These are phyloP conservation scores for Channa striata DNA, from an alignment of 2,797 vertebrate genomes.

Conservation along the genomic window DNA sequence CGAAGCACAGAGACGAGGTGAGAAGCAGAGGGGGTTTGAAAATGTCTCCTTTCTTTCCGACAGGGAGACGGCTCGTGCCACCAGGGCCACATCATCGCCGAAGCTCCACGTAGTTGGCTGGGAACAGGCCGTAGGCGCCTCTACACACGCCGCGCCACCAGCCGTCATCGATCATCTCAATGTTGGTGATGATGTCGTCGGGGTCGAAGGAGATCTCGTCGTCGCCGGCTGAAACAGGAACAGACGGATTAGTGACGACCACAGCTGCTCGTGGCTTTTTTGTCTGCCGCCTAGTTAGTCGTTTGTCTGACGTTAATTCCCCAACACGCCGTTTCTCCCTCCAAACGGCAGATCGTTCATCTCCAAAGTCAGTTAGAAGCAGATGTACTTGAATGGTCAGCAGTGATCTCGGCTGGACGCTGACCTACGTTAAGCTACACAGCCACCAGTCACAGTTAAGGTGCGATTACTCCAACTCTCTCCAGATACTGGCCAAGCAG, in stretches of 20 bases:
- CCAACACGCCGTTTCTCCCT: too few species aligned
- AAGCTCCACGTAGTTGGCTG: conserved; percentile 96
- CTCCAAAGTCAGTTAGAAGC: too few species aligned
- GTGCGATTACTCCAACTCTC: too few species aligned
- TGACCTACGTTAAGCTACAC: too few species aligned
- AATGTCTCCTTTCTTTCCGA: conserved; percentile 46
- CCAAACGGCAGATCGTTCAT: too few species aligned
- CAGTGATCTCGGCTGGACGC: too few species aligned
- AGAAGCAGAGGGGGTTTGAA: conserved; percentile 33
- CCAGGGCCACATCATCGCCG: conserved; percentile 81
- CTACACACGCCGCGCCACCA: conserved; percentile 97
- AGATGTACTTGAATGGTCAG: too few species aligned
- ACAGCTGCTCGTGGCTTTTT: not conserved
- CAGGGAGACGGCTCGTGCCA: conserved; percentile 27
- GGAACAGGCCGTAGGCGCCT: conserved; percentile 94
- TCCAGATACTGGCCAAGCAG: too few species aligned
- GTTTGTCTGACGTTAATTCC: too few species aligned
- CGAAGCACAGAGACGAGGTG: conserved; percentile 48
- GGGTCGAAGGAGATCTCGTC: conserved; percentile 98
- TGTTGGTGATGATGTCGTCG: conserved; percentile 97
- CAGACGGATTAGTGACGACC: not conserved
- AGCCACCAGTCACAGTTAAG: too few species aligned
- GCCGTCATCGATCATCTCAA: conserved; percentile 98
- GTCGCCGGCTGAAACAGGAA: conserved; percentile 86
- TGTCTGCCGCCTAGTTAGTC: too few species aligned